Percentiles rank a stretch among this genome's conserved stretches.
Evolutionary conservation across 2,797 vertebrate genomes (phyloP).

Genomic region (Ateles fusciceps): DNA sequence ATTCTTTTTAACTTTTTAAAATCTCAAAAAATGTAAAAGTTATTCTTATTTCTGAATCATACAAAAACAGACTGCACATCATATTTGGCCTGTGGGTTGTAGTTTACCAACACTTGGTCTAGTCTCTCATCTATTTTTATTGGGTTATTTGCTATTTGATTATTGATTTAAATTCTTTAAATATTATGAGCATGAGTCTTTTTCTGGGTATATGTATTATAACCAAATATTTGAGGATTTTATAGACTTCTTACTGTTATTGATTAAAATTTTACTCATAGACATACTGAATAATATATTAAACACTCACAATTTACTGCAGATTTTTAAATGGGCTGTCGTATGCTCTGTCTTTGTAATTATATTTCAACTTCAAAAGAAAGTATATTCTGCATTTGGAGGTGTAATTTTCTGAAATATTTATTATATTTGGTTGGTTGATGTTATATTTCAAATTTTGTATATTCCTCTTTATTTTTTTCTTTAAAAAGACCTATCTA

Average conservation of each 20-base stretch:
- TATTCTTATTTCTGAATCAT: neutral
- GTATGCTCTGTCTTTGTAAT: neutral
- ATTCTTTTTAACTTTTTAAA: neutral
- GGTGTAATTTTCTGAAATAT: neutral
- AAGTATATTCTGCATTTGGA: neutral
- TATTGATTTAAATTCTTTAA: neutral
- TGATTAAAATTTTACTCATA: neutral
- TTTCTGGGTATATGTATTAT: neutral
- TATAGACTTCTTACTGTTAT: neutral
- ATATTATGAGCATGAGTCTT: neutral
- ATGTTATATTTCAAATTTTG: neutral
- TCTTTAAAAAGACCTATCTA: neutral
- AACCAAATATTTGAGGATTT: neutral
- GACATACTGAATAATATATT: neutral
- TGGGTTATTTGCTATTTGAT: neutral
- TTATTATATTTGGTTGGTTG: neutral
- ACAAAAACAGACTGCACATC: neutral
- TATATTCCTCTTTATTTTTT: neutral
- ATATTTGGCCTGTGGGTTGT: neutral
- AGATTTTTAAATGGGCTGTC: neutral
- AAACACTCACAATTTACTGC: neutral
- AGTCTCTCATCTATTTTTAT: neutral
- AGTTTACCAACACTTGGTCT: neutral
- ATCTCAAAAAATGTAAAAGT: neutral
- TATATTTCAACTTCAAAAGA: neutral